Percentiles rank a stretch among this genome's conserved stretches.
Evolutionary conservation across 2,797 vertebrate species (phyloP).

Genomic region (Ambastaia sidthimunki): DNA sequence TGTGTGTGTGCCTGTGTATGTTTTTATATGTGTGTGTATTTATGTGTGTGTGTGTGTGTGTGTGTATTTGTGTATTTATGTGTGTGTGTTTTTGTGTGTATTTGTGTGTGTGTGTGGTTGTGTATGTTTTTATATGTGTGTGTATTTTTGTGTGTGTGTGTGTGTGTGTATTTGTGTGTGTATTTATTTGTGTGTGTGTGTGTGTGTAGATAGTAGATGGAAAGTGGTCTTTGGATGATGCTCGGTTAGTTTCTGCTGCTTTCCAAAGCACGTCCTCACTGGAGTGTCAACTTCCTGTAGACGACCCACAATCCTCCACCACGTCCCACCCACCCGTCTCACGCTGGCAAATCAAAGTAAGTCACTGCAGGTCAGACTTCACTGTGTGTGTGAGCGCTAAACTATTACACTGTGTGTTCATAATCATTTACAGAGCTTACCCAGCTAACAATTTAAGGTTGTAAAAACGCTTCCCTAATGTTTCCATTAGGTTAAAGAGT

Average conservation of each 20-base stretch:
- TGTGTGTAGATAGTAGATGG: slow-evolving; percentile 76
- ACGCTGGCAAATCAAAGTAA: slow-evolving; percentile 91
- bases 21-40: too few species aligned
- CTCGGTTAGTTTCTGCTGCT: slow-evolving; percentile 70
- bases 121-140: too few species aligned
- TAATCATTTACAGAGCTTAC: neutral
- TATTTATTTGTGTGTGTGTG: neutral
- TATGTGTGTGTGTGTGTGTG: too few species aligned
- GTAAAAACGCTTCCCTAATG: too few species aligned
- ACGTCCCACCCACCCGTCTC: slow-evolving; percentile 74
- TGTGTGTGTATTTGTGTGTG: slow-evolving; percentile 32
- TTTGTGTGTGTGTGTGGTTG: too few species aligned
- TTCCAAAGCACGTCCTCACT: slow-evolving; percentile 79
- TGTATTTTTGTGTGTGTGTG: neutral
- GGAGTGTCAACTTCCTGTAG: slow-evolving; percentile 82
- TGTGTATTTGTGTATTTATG: too few species aligned
- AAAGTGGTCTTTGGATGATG: slow-evolving; percentile 79
- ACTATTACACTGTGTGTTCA: neutral
- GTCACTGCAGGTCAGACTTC: slow-evolving; percentile 22
- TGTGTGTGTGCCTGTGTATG: too few species aligned
- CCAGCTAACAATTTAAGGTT: too few species aligned
- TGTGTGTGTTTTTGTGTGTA: too few species aligned
- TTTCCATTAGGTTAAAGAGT: too few species aligned
- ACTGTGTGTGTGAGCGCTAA: neutral
- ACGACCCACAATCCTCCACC: slow-evolving; percentile 62